Conservation (phyloP, 1,140 invertebrate genomes). For the Trichonephila clavata region DNA sequence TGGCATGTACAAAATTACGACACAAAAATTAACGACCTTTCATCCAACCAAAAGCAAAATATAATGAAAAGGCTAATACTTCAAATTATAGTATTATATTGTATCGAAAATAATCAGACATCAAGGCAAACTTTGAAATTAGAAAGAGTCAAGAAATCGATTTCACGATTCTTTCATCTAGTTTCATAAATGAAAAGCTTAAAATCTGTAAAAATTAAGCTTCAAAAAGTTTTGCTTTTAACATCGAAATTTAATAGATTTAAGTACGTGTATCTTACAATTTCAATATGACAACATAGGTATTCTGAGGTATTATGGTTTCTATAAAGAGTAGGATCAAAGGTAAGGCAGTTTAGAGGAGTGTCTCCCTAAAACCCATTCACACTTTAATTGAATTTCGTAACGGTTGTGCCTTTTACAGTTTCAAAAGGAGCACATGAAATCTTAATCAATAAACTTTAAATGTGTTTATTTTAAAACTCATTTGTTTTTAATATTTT, state of each 20-base stretch:
- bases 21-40: too few relatives aligned
- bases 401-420: neutral
- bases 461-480: too few relatives aligned
- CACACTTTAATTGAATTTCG: constrained; percentile 26
- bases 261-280: neutral
- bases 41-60: too few relatives aligned
- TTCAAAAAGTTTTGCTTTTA: neutral
- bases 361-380: neutral
- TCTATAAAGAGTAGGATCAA: neutral
- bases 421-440: neutral
- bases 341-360: neutral
- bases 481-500: neutral
- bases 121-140: neutral
- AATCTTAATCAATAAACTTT: neutral
- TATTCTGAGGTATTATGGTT: neutral
- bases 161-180: neutral
- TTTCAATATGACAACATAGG: neutral
- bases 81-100: neutral
- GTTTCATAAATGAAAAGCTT: neutral
- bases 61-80: too few relatives aligned
- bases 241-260: neutral
- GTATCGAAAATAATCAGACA: neutral
- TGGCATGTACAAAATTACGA: too few relatives aligned
- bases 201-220: neutral
- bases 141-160: neutral